Percentiles rank a stretch among this genome's conserved stretches.
These are phyloP conservation scores for Drosophila eohydei DNA, from an alignment of 2,888 invertebrate genomes.

Conservation along the genomic window DNA sequence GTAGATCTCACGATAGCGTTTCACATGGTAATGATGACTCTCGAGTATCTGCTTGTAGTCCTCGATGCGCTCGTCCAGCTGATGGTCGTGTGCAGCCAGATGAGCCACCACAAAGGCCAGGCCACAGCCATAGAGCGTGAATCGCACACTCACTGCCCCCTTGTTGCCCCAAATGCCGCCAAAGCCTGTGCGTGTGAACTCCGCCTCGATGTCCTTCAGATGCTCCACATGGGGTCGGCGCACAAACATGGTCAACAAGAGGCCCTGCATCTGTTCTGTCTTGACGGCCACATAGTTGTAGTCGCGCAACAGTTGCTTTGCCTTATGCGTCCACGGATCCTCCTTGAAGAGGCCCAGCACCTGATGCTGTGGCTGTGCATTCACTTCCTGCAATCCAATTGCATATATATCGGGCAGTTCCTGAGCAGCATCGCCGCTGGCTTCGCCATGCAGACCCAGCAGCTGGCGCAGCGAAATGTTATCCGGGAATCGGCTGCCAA, in stretches of 20 bases:
- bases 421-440: conserved; percentile 85
- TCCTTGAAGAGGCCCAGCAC: conserved; percentile 92
- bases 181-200: conserved; percentile 95
- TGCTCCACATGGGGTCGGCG: conserved; percentile 92
- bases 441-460: conserved; percentile 87
- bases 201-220: conserved; percentile 93
- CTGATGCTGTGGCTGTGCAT: conserved; percentile 94
- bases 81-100: conserved; percentile 94
- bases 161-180: conserved; percentile 98
- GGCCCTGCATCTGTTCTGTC: conserved; percentile 92
- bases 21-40: conserved; percentile 91
- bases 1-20: conserved; percentile 92
- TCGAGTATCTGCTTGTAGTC: conserved; percentile 95
- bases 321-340: conserved; percentile 93
- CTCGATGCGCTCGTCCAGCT: conserved; percentile 92
- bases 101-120: conserved; percentile 95
- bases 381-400: conserved; percentile 95
- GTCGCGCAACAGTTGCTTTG: conserved; percentile 89
- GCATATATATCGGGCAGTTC: conserved; percentile 93
- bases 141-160: conserved; percentile 95
- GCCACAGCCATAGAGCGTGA: conserved; percentile 95
- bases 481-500: conserved; percentile 91
- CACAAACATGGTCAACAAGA: conserved; percentile 92
- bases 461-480: conserved; percentile 90
- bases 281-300: conserved; percentile 92